Evolutionary conservation across 2,113 vertebrate genomes (phyloP), one percentile per base, ranked within the genome.

Genomic region (Elachura formosa): DNA sequence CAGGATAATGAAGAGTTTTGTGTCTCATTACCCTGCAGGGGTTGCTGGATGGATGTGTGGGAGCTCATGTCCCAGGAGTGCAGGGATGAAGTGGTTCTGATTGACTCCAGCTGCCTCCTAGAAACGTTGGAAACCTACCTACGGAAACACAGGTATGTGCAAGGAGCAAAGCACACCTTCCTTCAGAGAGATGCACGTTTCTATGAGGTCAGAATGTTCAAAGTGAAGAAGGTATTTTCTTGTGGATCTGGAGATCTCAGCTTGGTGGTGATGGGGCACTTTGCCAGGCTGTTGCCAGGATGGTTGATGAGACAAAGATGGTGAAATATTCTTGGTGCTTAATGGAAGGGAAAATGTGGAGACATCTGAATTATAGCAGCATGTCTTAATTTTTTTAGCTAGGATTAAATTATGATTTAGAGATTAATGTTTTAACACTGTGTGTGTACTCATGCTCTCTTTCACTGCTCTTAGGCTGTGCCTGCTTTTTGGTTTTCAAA

Each of bases 1-100:
- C 52, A 81, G 76, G 26, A 10, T 23, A 8, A 73, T 2, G 23
- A 21, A 3, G 9, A 38, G 16, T 52, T 63, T 23, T 58, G 19
- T 49, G 38, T 46, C 17, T 71, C n/a, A 0, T 5, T 14, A 40
- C 82, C 84, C 63, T 91, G 2, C 98, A 99, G 99, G 93, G 99
- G 99, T 29, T 98, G 99, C 97, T 99, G 99, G 99, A 99, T 99
- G 99, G 99, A 99, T 63, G 98, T 99, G 68, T 99, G 99, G 99
- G 99, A 99, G 96, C 98, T 99, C 69, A 99, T 99, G 99, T 99
- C 99, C 94, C 99, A 99, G 96, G 99, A 99, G 95, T 99, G 99
- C 98, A 98, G 99, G 89, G 99, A 99, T 88, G 99, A 99, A 97
- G 99, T 99, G 76, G 99, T 99, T 97, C 96, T 99, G 96, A 99